A percentile compares a stretch with the other conserved stretches of the same genome.
Evolutionary conservation across 2,797 vertebrate genomes (phyloP).

Genomic region (Chloroceryle amazona): DNA sequence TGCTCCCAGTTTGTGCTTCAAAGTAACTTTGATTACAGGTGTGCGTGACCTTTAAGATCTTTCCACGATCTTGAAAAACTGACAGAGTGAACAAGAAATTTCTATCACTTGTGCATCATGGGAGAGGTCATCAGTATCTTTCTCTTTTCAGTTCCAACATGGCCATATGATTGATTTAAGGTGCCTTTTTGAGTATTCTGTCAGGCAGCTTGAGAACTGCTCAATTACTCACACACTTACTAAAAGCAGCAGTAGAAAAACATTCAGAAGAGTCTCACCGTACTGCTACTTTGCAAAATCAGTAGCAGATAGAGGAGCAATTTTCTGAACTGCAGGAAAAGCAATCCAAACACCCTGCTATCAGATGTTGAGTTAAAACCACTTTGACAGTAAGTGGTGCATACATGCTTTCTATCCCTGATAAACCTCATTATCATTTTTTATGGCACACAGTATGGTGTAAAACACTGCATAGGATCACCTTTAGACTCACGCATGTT

Average conservation of each 20-base stretch:
- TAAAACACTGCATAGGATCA: neutral
- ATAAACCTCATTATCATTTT: neutral
- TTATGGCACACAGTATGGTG: neutral
- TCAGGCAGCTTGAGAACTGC: neutral
- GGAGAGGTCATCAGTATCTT: neutral
- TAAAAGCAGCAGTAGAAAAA: neutral
- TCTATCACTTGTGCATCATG: neutral
- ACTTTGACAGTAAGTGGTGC: neutral
- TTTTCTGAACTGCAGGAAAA: neutral
- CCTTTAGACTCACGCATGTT: neutral
- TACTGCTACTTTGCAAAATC: neutral
- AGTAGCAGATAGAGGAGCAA: neutral
- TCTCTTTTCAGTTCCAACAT: neutral
- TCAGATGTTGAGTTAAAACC: neutral
- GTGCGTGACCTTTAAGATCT: neutral
- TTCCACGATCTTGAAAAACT: neutral
- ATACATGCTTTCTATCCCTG: neutral
- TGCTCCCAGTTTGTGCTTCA: neutral
- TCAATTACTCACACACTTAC: neutral
- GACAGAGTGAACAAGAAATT: neutral
- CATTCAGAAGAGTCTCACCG: neutral
- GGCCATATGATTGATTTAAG: neutral
- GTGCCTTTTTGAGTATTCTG: neutral
- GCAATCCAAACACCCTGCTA: neutral
- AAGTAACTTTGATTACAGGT: neutral